A percentile compares a stretch with the other conserved stretches of the same genome.
Evolutionary conservation across 2,113 vertebrate genomes (phyloP).

Genomic region (Aptenodytes forsteri): DNA sequence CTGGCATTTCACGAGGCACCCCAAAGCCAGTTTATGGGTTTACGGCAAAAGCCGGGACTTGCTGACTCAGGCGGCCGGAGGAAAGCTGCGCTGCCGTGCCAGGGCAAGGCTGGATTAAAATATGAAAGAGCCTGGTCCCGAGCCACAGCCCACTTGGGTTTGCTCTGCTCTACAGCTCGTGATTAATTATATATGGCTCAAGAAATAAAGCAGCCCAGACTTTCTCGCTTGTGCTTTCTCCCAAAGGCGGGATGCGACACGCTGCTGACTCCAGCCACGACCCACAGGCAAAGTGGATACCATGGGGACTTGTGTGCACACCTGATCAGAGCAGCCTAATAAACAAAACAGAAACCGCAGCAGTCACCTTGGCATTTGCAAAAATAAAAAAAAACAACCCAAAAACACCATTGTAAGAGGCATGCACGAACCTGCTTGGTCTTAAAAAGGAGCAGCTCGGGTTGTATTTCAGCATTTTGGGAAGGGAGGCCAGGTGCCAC

Average conservation of each 20-base stretch:
- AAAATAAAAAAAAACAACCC: neutral
- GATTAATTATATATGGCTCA: neutral
- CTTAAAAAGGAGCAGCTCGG: neutral
- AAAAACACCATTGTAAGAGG: neutral
- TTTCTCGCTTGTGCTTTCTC: neutral
- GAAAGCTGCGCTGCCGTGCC: neutral
- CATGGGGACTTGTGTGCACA: fast-evolving
- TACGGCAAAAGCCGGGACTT: neutral
- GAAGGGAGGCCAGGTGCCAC: neutral
- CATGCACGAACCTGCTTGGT: neutral
- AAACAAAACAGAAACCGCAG: neutral
- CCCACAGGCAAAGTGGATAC: fast-evolving
- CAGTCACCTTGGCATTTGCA: neutral
- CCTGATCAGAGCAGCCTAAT: neutral
- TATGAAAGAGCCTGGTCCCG: neutral
- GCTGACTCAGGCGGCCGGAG: constrained; percentile 1
- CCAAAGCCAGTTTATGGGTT: neutral
- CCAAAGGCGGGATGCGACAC: neutral
- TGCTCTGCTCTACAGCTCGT: neutral
- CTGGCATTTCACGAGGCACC: neutral
- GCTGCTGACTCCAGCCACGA: fast-evolving
- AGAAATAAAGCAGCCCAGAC: neutral
- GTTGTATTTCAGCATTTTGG: neutral
- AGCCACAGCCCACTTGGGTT: neutral
- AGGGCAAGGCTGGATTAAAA: constrained; percentile 32